Conservation (phyloP, 2,888 invertebrate species). For the Chrysodeixis includens region DNA sequence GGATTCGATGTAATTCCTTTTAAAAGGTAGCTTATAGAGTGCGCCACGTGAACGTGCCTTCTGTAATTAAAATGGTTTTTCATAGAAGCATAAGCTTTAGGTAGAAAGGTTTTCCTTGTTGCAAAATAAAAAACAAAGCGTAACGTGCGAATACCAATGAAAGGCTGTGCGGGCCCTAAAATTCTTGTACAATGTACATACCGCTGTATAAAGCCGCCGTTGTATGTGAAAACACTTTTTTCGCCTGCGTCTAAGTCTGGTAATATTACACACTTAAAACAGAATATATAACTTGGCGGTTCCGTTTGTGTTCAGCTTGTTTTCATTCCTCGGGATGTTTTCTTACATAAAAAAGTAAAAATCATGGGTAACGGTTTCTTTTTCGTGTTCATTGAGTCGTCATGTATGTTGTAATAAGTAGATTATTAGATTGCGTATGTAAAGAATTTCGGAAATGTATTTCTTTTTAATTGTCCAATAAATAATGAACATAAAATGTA, state of each 20-base stretch:
- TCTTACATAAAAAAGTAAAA: constrained; percentile 38
- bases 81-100: constrained; percentile 27
- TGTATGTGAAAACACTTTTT: constrained; percentile 23
- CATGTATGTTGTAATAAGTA: too few species aligned
- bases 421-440: too few species aligned
- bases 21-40: constrained; percentile 66
- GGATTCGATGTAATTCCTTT: constrained; percentile 67
- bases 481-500: neutral
- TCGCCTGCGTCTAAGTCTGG: constrained; percentile 17
- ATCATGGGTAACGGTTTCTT: constrained; percentile 34
- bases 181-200: neutral
- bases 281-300: constrained; percentile 23
- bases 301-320: constrained; percentile 35
- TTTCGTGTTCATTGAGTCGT: constrained; percentile 8
- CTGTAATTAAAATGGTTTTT: constrained; percentile 60
- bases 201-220: constrained; percentile 16
- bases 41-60: constrained; percentile 55
- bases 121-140: constrained; percentile 31
- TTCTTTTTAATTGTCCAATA: neutral
- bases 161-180: constrained; percentile 22
- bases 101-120: constrained; percentile 49
- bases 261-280: constrained; percentile 25
- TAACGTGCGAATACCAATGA: constrained; percentile 29
- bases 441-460: neutral
- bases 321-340: constrained; percentile 39